These are phyloP conservation scores for Macrosiphum euphorbiae DNA, from an alignment of 2,888 invertebrate genomes.

Conservation along the genomic window DNA sequence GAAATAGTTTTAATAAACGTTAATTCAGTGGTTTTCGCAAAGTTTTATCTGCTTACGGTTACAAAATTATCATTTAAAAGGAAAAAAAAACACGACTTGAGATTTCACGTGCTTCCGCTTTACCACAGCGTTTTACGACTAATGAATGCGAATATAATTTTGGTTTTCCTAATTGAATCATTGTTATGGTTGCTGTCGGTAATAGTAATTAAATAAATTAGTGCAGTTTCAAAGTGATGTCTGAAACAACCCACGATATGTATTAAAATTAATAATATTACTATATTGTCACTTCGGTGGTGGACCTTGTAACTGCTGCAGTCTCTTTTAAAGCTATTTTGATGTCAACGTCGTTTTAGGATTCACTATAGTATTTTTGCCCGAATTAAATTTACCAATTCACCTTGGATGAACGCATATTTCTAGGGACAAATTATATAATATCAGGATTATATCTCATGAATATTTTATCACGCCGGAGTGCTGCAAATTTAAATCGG, in stretches of 20 bases:
- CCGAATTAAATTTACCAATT: not conserved
- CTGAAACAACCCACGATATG: not conserved
- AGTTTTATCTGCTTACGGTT: slow-evolving; percentile 15
- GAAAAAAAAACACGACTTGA: not conserved
- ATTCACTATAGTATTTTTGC: not conserved
- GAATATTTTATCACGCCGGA: slow-evolving; percentile 24
- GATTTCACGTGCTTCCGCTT: not conserved
- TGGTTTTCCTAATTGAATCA: not conserved
- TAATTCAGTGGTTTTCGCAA: slow-evolving; percentile 21
- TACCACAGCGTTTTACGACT: not conserved
- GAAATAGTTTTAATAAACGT: slow-evolving; percentile 25
- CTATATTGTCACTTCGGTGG: not conserved
- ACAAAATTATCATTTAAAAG: slow-evolving; percentile 1
- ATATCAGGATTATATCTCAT: not conserved
- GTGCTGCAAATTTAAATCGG: not conserved
- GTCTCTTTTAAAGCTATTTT: not conserved
- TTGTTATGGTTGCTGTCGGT: not conserved
- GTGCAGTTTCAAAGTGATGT: not conserved
- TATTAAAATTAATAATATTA: slow-evolving; percentile 9
- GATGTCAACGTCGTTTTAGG: not conserved
- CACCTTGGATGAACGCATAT: not conserved
- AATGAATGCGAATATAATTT: slow-evolving; percentile 2
- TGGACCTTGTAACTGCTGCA: not conserved
- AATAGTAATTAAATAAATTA: not conserved
- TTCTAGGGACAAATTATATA: not conserved